Base-by-base conservation (phyloP, 2,888 invertebrate genomes). In the Onthophagus sagittarius region DNA sequence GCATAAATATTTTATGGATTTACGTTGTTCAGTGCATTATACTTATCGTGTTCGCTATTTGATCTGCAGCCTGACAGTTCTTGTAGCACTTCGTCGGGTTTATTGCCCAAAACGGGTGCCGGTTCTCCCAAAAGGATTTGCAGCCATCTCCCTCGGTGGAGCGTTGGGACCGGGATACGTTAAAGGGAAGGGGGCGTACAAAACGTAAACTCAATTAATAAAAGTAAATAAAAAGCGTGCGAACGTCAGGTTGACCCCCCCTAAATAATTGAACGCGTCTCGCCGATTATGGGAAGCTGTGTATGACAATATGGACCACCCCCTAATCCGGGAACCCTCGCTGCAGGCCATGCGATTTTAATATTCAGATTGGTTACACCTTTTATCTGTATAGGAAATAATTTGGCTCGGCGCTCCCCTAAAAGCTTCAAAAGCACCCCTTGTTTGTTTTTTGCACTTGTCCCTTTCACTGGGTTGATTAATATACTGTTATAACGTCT, bases 351-450 rank as follows among this genome's bases (percentile, higher is more conserved):
- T 76, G 78, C 79, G 81, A 81, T 84, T 85, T 85, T 84, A 85
- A 85, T 85, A 85, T 85, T 85, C 85, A 85, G 85, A 85, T 85
- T 85, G 85, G 85, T 85, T 85, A 85, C 85, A 85, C 85, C 85
- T 85, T 85, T 85, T 85, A 85, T 84, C 81, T 84, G 85, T 85
- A 83, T 81, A 83, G 84, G 84, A 85, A 85, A 85, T 85, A 85
- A 85, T 85, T 85, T 84, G 79, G 81, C 79, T 64, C 64, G 9
- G n/a, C 15, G 31, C 32, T 32, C 67, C 67, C 67, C 67, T 67
- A 63, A 64, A 64, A 67, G 81, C 82, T 83, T 81, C 82, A 81
- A 82, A 79, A 79, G 79, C 79, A 79, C 80, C 84, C 84, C 83
- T 81, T 85, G 84, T 85, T 85, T 85, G 85, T 85, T 85, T 84